Base-by-base conservation (phyloP, 2,797 vertebrate species). In the Crocidura indochinensis region DNA sequence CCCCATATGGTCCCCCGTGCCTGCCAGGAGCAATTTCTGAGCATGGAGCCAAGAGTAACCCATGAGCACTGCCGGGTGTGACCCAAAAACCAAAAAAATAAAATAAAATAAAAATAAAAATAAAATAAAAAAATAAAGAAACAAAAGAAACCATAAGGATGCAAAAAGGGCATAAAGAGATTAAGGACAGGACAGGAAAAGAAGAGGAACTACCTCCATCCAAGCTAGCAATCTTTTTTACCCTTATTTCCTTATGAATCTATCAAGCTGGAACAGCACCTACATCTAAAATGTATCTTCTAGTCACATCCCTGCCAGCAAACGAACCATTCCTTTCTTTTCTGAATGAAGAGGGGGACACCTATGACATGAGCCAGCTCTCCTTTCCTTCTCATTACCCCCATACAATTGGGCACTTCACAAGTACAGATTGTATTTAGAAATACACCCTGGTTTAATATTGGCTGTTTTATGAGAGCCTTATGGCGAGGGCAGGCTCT, bases 281-380 rank as follows among this genome's bases (percentile, higher is more conserved):
- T 71, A 75, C 75, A 69, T 77, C 24, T 79, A 73, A 73, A 85
- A 31, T 20, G 15, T 75, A 68, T 83, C 31, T 83, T 46, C 73
- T 81, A 31, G 26, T 44, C 83, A n/a, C 19, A 46, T 5, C 47
- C 14, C 79, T 72, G n/a, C 29, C 74, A 20, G 10, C 38, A 38
- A 38, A 38, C 38, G 38, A 38, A 38, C 38, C 38, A 49, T 17
- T 62, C n/a, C 51, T 5, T 19, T 84, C 56, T 67, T 73, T 27
- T 83, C 26, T 15, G 56, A 64, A 1, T 26, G 46, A 80, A 72
- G 60, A 24, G 75, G 71, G 12, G 26, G 53, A 72, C 20, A 75
- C 68, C 47, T 85, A 29, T 29, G 24, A 85, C 60, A 20, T 4
- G 29, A 75, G 24, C 44, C 53, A 3, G 10, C 14, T 51, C 62